A percentile compares a stretch with the other conserved stretches of the same genome.
These are phyloP conservation scores for Condylostylus longicornis DNA, from an alignment of 1,140 invertebrate species.

Conservation along the genomic window DNA sequence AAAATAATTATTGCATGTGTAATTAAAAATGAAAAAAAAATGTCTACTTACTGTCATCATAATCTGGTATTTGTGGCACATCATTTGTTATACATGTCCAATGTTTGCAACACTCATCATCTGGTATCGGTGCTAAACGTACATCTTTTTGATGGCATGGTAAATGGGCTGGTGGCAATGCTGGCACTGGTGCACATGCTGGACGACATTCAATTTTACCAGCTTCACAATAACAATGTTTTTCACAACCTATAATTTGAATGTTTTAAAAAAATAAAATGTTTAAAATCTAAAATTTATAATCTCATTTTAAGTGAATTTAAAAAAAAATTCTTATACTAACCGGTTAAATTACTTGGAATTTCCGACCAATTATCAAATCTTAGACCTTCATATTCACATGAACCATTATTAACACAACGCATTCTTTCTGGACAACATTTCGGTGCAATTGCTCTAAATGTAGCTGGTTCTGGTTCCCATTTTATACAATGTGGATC, in stretches of 20 bases:
- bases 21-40: too few species aligned
- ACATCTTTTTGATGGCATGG: conserved; percentile 51
- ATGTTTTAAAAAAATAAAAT: background rate
- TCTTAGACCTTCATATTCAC: conserved; percentile 46
- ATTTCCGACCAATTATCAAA: conserved; percentile 57
- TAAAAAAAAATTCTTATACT: conserved; percentile 5
- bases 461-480: conserved; percentile 59
- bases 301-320: background rate
- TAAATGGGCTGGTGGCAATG: conserved; percentile 53
- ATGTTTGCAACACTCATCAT: conserved; percentile 63
- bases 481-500: conserved; percentile 69
- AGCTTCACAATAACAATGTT: conserved; percentile 71
- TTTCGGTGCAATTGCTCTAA: conserved; percentile 53
- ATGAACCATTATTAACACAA: conserved; percentile 64
- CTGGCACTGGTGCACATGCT: conserved; percentile 56
- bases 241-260: conserved; percentile 56
- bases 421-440: conserved; percentile 66
- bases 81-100: conserved; percentile 47
- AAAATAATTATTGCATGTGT: too few species aligned
- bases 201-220: conserved; percentile 70
- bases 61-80: too few species aligned
- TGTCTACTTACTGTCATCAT: too few species aligned
- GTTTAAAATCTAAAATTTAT: background rate
- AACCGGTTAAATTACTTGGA: conserved; percentile 39
- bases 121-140: conserved; percentile 48